These are phyloP conservation scores for Teleogryllus occipitalis DNA, from an alignment of 1,140 invertebrate genomes.

Conservation along the genomic window DNA sequence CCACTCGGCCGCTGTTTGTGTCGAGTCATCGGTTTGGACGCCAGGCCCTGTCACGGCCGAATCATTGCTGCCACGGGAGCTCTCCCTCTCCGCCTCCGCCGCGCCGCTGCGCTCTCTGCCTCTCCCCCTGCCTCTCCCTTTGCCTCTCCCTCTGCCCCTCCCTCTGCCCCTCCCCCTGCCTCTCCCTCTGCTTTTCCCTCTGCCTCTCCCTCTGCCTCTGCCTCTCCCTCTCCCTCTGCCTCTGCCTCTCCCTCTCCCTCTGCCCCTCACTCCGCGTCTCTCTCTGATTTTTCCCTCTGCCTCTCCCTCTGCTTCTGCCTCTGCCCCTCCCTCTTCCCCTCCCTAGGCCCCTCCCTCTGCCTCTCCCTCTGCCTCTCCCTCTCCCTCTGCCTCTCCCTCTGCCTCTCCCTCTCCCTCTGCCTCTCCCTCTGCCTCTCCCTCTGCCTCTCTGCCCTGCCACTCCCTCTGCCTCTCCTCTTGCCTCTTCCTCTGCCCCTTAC, in stretches of 20 bases:
- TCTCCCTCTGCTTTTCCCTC: too few relatives aligned
- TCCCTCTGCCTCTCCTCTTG: not conserved
- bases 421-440: too few relatives aligned
- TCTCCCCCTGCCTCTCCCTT: not conserved
- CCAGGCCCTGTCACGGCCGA: too few relatives aligned
- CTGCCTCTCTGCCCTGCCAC: not conserved
- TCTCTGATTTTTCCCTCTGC: not conserved
- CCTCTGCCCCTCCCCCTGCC: not conserved
- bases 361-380: not conserved
- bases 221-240: not conserved
- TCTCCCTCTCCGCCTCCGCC: not conserved
- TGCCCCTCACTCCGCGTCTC: not conserved
- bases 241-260: not conserved
- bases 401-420: not conserved
- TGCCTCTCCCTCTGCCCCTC: not conserved
- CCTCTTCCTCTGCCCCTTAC: not conserved
- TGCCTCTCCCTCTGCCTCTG: not conserved
- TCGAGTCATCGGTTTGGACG: too few relatives aligned
- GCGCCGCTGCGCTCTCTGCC: not conserved
- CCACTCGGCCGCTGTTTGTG: too few relatives aligned
- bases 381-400: not conserved
- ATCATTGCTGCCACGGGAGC: not conserved
- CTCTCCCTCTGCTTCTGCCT: not conserved
- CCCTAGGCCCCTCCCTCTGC: not conserved
- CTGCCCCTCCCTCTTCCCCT: not conserved